A percentile compares a stretch with the other conserved stretches of the same genome.
These are phyloP conservation scores for Dendroctonus valens DNA, from an alignment of 1,140 invertebrate genomes.

Conservation along the genomic window DNA sequence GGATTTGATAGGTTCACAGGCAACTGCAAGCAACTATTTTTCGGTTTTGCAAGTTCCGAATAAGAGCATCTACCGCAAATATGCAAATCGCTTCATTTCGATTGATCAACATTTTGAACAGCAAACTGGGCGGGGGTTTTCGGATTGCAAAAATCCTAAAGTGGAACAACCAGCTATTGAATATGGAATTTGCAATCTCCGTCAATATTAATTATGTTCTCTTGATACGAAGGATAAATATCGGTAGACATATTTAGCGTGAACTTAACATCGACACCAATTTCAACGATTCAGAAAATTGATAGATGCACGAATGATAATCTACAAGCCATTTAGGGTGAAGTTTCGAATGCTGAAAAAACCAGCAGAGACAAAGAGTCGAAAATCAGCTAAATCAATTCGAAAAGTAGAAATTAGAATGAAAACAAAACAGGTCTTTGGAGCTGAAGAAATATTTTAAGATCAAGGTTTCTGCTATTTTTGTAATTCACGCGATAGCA, in stretches of 20 bases:
- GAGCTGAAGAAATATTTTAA: constrained; percentile 25
- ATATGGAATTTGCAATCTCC: constrained; percentile 26
- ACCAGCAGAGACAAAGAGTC: no score
- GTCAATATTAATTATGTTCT: constrained; percentile 23
- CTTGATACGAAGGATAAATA: constrained; percentile 18
- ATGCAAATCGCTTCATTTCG: no score
- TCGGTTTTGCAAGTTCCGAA: no score
- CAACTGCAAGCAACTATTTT: no score
- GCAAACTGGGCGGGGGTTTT: constrained; percentile 11
- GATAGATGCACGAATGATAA: no score
- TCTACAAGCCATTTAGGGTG: no score
- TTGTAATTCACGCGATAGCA: constrained; percentile 26
- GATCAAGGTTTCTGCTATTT: constrained; percentile 27
- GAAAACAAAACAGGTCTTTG: constrained; percentile 17
- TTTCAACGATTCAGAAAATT: no score
- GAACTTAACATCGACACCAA: no score
- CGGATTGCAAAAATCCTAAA: constrained; percentile 20
- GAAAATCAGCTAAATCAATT: background rate
- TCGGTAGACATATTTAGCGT: no score
- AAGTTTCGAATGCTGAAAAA: no score
- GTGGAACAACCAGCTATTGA: constrained; percentile 22
- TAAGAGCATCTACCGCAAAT: no score
- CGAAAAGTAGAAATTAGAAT: constrained; percentile 16
- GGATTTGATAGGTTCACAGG: no score
- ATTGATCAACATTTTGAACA: background rate